Base-by-base conservation (phyloP, 92 coral and sea anemone species). In the Palythoa grandis region DNA sequence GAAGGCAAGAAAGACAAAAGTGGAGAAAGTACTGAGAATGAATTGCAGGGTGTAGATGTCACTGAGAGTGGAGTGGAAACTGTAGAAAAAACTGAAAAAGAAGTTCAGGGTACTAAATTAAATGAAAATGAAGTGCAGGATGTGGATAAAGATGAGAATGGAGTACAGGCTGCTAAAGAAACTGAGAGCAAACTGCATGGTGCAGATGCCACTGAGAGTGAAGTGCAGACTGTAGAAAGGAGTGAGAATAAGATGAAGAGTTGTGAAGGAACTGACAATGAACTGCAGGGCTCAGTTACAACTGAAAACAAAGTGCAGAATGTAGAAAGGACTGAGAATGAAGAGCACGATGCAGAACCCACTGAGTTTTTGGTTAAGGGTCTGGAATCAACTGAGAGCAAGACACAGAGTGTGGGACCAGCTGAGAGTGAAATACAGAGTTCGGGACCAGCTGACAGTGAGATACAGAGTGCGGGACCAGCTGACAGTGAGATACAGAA, bases 11-110 rank as follows among this genome's bases (percentile, higher is more conserved):
- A 38, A 22, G 69, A 77, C 39, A 54, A 67, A 25, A 20, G 9
- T 40, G 65, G 39, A 47, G 77, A 37, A 48, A 40, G 39, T 20
- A 79, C 7, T 20, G 88, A 85, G 52, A 83, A 85, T 69, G 52
- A 63, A 58, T 53, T 73, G 72, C 63, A 77, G 43, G 52, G 23
- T 17, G 39, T 17, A 29, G 35, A 29, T 29, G 35, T 29, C 35
- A 79, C 7, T 20, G 88, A 85, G 52, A 83, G 78, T 69, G 52
- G 47, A 58, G 77, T 73, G 72, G 61, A 77, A 37, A 29, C 15
- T 17, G 39, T 9, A 61, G 86, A 43, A 43, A 43, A 43, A 43
- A 5, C 50, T 43, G 50, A 43, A 43, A 43, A 43, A 3, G 7
- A 5, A 43, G 50, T 43, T 0, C 50, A 43, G 7, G 50, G 50